Base-by-base conservation (phyloP, 1,140 invertebrate species). In the Holotrichia oblita region DNA sequence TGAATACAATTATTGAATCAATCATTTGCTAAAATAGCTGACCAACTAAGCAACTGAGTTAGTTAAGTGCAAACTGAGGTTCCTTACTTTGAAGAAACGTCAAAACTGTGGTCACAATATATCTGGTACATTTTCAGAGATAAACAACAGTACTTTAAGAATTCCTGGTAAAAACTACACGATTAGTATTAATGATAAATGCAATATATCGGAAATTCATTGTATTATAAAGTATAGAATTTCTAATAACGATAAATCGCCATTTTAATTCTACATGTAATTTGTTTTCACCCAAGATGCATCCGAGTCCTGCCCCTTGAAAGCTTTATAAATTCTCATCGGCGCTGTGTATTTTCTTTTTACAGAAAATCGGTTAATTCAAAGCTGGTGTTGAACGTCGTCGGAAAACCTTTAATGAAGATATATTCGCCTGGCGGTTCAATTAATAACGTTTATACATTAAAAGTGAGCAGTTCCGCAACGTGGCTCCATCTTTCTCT, bases 361-460 rank as follows among this genome's bases (percentile, higher is more conserved):
- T n/a, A 4, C 48, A n/a, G 14, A 17, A 55, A 14, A 55, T 55
- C 48, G 48, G 17, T 55, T 55, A 55, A 55, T 55, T 55, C 14
- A 55, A 55, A 55, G 48, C 14, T 17, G 6, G 6, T 55, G 48
- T 55, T 55, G 48, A 55, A 55, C 48, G 48, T 55, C 48, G 14
- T n/a, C 48, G 48, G 48, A 55, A 55, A 55, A 55, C 48, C 14
- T 55, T n/a, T 55, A 55, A 55, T 55, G 48, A 55, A 55, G 48
- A 55, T 55, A n/a, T 55, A 55, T 55, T 55, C 48, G 48, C 17
- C 48, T 6, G 14, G 48, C 17, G 14, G 48, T 55, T 55, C 48
- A 55, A 55, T 55, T 55, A 55, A 55, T 55, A 55, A 55, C 17
- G 48, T 55, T 55, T 55, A 55, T 55, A 55, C 48, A 55, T 55